Base-by-base conservation (phyloP, 2,888 invertebrate species). In the Stictocephala bisonia region DNA sequence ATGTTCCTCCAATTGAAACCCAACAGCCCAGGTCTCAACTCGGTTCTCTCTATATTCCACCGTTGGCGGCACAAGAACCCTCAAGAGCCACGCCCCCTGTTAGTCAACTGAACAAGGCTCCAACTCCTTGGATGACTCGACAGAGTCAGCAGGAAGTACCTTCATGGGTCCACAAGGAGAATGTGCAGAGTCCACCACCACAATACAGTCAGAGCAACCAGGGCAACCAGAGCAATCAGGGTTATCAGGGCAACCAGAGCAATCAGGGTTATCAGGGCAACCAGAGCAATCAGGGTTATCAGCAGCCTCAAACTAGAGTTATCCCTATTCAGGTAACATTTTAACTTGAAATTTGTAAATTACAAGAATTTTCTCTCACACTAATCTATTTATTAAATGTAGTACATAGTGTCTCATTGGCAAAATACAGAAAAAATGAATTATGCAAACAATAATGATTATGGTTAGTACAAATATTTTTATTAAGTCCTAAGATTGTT, bases 61-160 rank as follows among this genome's bases (percentile, higher is more conserved):
- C 88, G 4, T 76, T 82, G 41, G 68, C 66, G 24, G 40, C 68
- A 18, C 58, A 66, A 51, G 60, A 67, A 50, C 64, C 73, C 29
- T 18, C 41, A n/a, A 71, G 40, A 15, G 50, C 58, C 2, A 48
- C 69, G 13, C 66, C 74, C 0, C 74, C 76, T 13, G 41, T 74
- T 20, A 51, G 51, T 68, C 76, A 86, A 18, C 80, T 89, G 53
- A 85, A 87, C 71, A 88, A 88, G 80, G 87, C 88, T 0, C 89
- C 89, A 0, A 88, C 87, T 48, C 89, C 89, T 0, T 90, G 89
- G 89, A 84, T 87, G 80, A 83, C 82, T 44, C 83, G 83, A 51
- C 83, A 83, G 71, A 81, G 85, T 58, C 85, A 86, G 75, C 44
- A 74, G n/a, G 78, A 78, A 48, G 78, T 86, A 7, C 88, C 88